Evolutionary conservation across 2,113 vertebrate genomes (phyloP), one percentile per base, ranked within the genome.

Genomic region (Podilymbus podiceps): DNA sequence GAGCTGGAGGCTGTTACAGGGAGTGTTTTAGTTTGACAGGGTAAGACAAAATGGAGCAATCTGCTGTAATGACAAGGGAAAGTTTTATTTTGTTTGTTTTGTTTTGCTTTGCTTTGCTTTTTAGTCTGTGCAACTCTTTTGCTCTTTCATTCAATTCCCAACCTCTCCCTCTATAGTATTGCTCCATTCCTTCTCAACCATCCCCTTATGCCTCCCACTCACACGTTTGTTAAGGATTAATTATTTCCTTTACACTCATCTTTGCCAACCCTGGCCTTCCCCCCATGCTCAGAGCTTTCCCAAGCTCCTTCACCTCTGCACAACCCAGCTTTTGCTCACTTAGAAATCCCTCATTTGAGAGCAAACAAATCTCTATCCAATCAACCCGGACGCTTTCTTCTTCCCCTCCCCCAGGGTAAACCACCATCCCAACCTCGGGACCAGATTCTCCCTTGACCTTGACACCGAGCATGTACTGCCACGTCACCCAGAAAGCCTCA

Each of bases 161-260:
- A 94, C 91, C 81, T 96, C 95, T 97, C 91, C 91, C 89, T 89
- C 71, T 77, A 67, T 0, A 0, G 50, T 88, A 91, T 95, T 95
- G 92, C 91, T 96, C 84, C 95, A 97, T 89, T 9, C 25, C 46
- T 94, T 31, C 89, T 83, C 67, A 91, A 72, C 82, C 59, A 73
- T 72, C 53, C 71, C 74, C 42, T 95, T 31, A 35, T 79, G 86
- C 89, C 91, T 95, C 94, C 96, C 89, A 96, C 94, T 94, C 94
- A 88, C 73, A 83, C 0, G 0, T 85, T 85, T 0, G 3, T 73
- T 91, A 89, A 92, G 47, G 87, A 96, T 94, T 96, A 95, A 95
- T 93, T 97, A 69, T 95, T 94, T 97, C 81, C 91, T 82, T 94
- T 95, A 47, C 89, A 56, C 74, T 82, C 50, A 23, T 60, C 69